A percentile compares a stretch with the other conserved stretches of the same genome.
phyloP scores from a whole-genome alignment of 2,797 vertebrate species.

The Sternotherus odoratus region DNA sequence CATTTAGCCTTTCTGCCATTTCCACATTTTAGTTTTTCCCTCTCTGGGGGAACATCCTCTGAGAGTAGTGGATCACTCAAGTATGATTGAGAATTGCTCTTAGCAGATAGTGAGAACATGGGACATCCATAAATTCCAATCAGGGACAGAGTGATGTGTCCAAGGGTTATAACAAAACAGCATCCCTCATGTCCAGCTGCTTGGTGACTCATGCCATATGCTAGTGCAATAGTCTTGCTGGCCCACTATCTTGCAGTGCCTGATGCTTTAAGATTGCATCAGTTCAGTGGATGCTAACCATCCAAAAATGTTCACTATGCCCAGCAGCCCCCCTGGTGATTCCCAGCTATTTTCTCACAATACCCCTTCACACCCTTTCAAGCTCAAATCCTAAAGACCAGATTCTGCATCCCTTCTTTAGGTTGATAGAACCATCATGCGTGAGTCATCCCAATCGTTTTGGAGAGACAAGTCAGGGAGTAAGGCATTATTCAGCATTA shows the following conservation, averaged over 20 bases:
- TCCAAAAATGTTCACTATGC: not conserved
- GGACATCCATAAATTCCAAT: not conserved
- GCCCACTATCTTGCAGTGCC: not conserved
- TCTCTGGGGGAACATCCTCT: no score
- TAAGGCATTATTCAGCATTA: not conserved
- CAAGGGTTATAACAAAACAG: not conserved
- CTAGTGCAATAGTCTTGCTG: not conserved
- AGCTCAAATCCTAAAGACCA: not conserved
- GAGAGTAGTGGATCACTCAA: not conserved
- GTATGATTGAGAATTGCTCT: not conserved
- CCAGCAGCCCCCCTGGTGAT: not conserved
- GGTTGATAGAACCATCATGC: not conserved
- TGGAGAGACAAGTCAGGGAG: not conserved
- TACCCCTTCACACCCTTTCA: not conserved
- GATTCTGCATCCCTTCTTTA: not conserved
- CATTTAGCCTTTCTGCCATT: no score
- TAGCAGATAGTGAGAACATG: not conserved
- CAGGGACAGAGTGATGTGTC: not conserved
- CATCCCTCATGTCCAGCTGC: not conserved
- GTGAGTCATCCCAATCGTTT: not conserved
- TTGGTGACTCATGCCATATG: not conserved
- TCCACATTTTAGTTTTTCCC: no score
- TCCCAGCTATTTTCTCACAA: not conserved
- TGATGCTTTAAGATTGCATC: not conserved
- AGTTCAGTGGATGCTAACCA: not conserved